Conservation (phyloP, 2,113 vertebrate genomes). For the Pachyramphus minor region DNA sequence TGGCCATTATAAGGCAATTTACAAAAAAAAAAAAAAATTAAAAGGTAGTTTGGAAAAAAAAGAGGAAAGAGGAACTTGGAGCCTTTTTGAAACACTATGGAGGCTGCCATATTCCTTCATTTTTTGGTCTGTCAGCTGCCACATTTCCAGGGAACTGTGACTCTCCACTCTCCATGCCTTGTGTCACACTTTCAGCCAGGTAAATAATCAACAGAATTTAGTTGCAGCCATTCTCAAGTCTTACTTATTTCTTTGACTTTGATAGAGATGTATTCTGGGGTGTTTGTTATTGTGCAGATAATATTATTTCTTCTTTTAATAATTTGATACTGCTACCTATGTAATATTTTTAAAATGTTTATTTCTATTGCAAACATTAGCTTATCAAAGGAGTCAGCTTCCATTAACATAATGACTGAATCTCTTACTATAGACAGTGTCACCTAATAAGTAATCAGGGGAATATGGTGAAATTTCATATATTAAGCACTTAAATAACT, state of each 20-base stretch:
- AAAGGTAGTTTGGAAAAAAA: not conserved
- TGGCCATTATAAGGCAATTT: not conserved
- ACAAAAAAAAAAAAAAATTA: not conserved
- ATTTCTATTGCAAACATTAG: not conserved
- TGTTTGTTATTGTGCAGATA: not conserved
- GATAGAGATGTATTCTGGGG: not conserved
- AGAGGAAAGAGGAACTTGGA: not conserved
- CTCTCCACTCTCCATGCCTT: rapidly evolving
- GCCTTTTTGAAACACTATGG: not conserved
- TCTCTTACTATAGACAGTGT: not conserved
- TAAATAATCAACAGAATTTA: not conserved
- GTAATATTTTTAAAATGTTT: not conserved
- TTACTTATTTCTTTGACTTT: not conserved
- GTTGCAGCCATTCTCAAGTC: not conserved
- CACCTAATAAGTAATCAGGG: not conserved
- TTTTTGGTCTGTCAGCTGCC: not conserved
- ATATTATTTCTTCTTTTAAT: not conserved
- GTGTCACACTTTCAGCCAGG: not conserved
- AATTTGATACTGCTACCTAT: not conserved
- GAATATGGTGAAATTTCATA: not conserved
- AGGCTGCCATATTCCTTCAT: not conserved
- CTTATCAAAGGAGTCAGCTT: not conserved
- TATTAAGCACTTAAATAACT: not conserved
- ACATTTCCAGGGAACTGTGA: not conserved
- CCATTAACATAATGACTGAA: not conserved